Evolutionary conservation across 2,797 vertebrate genomes (phyloP), one percentile per base, ranked within the genome.

Genomic region (Urophycis tenuis): DNA sequence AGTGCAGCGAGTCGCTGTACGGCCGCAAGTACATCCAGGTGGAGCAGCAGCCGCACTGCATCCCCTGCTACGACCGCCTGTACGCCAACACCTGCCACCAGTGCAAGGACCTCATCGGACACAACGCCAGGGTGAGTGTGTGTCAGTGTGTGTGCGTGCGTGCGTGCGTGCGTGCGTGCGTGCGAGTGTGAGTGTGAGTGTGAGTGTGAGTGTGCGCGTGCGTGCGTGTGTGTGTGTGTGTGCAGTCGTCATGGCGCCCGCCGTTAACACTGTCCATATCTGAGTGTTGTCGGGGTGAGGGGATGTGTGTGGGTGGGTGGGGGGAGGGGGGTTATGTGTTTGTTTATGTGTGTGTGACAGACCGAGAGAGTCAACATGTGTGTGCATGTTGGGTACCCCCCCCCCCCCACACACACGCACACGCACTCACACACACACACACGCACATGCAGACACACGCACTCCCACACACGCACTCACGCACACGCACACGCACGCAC

Each of bases 11-110:
- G 92, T 95, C 96, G 84, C 82, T 99, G 75, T 96, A 96, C 0
- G 96, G 97, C 70, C 94, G 94, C 79, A 98, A 96, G 82, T 98
- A 97, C 92, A 98, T 98, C 92, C 93, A 95, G 88, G 91, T 91
- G 84, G 96, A 97, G 73, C 92, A 93, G 0, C 89, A 93, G 2
- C 96, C 96, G 0, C 95, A 97, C 91, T 98, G 97, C 76, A 93
- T 98, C 85, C 94, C 95, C 81, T 99, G 97, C 91, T 98, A 99
- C 0, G 96, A 98, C 30, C 92, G 92, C 19, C 93, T 95, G 85
- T 93, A 95, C 0, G 95, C 96, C 86, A 96, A 98, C 89, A 97
- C 95, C 83, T 99, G 97, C 30, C 92, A 95, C 0, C 93, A 95
- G 76, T 99, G 97, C 87, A 96, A 96, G 80, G 94, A 98, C 87